Evolutionary conservation across 2,888 invertebrate genomes (phyloP), one percentile per base, ranked within the genome.

Genomic region (Eugnorisma glareosa): DNA sequence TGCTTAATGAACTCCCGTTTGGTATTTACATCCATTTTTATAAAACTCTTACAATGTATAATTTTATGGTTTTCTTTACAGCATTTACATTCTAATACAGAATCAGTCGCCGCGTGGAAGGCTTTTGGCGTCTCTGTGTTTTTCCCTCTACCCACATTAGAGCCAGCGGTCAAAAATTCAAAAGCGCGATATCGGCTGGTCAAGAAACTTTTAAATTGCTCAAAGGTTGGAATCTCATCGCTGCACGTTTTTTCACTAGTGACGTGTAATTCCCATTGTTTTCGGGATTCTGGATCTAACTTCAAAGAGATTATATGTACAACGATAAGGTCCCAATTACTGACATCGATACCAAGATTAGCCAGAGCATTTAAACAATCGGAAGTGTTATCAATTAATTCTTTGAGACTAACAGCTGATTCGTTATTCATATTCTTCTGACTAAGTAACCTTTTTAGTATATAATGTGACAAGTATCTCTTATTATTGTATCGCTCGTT

Each of bases 401-500:
- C n/a, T n/a, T n/a, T n/a, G n/a, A n/a, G n/a, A n/a, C n/a, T n/a
- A n/a, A n/a, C n/a, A n/a, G n/a, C n/a, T n/a, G n/a, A n/a, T 48
- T 70, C 70, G 7, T 43, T 70, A 59, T 10, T 45, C 0, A 71
- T 0, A 35, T 61, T 59, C 40, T 35, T 71, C 11, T 61, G 71
- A 31, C 61, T 71, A 6, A 71, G 61, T 61, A 71, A 31, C 43
- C 61, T 31, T 71, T 71, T 59, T 0, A 71, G 7, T 0, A 71
- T 71, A 1, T 0, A 71, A 24, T 71, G 28, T 31, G 43, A 59
- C 3, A 71, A 71, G 5, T 61, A 61, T 43, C 70, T 59, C 6
- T 71, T 71, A 43, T 71, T 71, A 24, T 71, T 71, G 3, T 61
- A 71, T 0, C 70, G 40, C 24, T 1, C 31, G 15, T 71, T 45